Percentiles rank a stretch among this genome's conserved stretches.
These are phyloP conservation scores for Tragelaphus imberbis DNA, from an alignment of 2,113 vertebrate species.

Conservation along the genomic window DNA sequence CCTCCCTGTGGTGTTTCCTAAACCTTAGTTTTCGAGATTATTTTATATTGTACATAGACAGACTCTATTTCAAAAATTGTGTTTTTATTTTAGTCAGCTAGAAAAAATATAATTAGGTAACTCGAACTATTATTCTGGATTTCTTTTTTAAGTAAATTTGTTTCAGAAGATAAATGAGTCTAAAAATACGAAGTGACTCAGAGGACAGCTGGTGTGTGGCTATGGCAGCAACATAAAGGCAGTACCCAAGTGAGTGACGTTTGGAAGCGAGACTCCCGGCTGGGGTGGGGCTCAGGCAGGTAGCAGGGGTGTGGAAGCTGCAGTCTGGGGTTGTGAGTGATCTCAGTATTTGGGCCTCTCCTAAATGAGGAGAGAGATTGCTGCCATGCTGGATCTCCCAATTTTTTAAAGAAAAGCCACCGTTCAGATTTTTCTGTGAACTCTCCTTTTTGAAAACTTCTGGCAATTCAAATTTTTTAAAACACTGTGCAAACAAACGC, in stretches of 20 bases:
- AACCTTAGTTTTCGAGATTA: neutral
- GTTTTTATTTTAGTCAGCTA: neutral
- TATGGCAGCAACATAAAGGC: neutral
- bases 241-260: neutral
- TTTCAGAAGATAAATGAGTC: slow-evolving; percentile 26
- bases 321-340: neutral
- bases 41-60: neutral
- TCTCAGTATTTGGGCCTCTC: neutral
- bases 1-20: neutral
- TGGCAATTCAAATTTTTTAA: neutral
- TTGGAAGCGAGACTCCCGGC: neutral
- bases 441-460: neutral
- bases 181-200: neutral
- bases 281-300: too few species aligned
- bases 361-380: neutral
- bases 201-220: neutral
- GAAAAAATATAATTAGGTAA: slow-evolving; percentile 1
- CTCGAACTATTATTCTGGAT: neutral
- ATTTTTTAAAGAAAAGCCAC: neutral
- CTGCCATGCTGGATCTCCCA: neutral
- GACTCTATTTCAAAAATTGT: slow-evolving; percentile 6
- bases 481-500: neutral
- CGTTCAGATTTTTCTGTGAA: neutral
- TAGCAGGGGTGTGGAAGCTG: neutral
- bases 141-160: slow-evolving; percentile 37